Evolutionary conservation across 2,888 invertebrate species (phyloP), one percentile per base, ranked within the genome.

Genomic region (Bembecia ichneumoniformis): DNA sequence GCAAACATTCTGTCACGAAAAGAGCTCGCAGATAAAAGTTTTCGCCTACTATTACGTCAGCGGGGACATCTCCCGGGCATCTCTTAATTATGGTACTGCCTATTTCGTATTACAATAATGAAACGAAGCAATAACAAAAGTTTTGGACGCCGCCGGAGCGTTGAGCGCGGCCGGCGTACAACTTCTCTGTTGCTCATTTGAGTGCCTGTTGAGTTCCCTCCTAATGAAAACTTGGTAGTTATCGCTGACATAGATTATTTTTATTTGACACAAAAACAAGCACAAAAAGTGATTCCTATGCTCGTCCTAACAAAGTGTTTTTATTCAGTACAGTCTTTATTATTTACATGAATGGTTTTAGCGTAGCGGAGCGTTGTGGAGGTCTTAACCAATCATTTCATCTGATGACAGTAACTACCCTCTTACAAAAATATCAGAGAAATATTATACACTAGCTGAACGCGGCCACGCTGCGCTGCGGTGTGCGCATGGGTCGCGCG

Each of bases 51-150:
- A 78, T 79, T 68, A 76, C 76, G 72, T 77, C 79, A 74, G 71
- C 69, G 66, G 71, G 70, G 77, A 77, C 80, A 72, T 75, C 78
- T 76, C 76, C 72, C 69, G 68, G 72, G 79, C 72, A 80, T 79
- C 81, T 81, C 83, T 84, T 84, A 84, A 87, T 84, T 84, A 87
- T 78, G 73, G 72, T 71, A 74, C 75, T 75, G 72, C 77, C 79
- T 82, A 83, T 81, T 84, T 80, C 76, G 76, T 82, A 83, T 84
- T 81, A 84, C 82, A 84, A 82, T 86, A 87, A 87, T 83, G 81
- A 84, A 86, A 76, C 69, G 76, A 78, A 83, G 84, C 82, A 84
- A 86, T 84, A 84, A 83, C 80, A 79, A 82, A 87, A 87, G 82
- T 87, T 84, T 75, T 9, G 28, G 28, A 28, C 28, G 28, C 28